phyloP scores from a whole-genome alignment of 2,797 vertebrate species.

The Galagoides demidoff region DNA sequence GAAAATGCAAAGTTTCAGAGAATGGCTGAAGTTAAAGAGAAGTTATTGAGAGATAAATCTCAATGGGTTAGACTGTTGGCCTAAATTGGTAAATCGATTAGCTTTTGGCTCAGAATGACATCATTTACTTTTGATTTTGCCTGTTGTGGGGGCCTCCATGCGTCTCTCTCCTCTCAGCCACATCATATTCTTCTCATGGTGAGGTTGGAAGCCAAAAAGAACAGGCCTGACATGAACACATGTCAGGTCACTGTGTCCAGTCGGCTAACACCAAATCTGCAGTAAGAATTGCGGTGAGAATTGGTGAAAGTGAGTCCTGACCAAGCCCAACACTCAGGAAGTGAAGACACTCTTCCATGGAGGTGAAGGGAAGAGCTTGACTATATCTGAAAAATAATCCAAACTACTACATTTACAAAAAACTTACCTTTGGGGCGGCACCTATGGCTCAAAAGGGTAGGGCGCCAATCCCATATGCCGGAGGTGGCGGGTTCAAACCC shows the following conservation, averaged over 20 bases:
- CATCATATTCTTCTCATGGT: neutral
- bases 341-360: neutral
- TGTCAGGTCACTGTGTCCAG: neutral
- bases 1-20: neutral
- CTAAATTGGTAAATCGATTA: neutral
- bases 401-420: neutral
- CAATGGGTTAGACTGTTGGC: neutral
- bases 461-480: too few species aligned
- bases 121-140: neutral
- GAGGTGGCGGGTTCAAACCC: too few species aligned
- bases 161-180: neutral
- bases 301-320: neutral
- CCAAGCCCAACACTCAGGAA: neutral
- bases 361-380: neutral
- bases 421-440: neutral
- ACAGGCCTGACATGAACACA: neutral
- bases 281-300: neutral
- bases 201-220: neutral
- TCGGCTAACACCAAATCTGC: neutral
- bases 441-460: too few species aligned
- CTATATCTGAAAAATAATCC: neutral
- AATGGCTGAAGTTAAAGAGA: slow-evolving; percentile 18
- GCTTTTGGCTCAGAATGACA: slow-evolving; percentile 29
- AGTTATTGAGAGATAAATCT: slow-evolving; percentile 16
- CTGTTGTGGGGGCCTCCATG: neutral